These are phyloP conservation scores for Ormyrus thymus DNA, from an alignment of 2,888 invertebrate species.

Conservation along the genomic window DNA sequence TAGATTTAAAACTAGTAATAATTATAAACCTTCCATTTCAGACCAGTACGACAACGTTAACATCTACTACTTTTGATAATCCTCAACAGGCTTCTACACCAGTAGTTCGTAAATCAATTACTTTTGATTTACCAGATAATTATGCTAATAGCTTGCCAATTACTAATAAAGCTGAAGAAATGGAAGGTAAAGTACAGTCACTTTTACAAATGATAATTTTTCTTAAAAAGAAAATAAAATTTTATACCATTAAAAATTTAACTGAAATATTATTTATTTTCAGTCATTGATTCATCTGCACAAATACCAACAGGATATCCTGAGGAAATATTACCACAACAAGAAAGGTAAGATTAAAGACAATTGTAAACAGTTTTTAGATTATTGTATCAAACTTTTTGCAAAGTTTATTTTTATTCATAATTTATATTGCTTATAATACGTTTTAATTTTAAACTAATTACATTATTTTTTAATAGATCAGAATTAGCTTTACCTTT, in stretches of 20 bases:
- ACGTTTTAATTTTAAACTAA: too few relatives aligned
- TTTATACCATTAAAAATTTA: neutral
- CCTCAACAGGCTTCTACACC: too few relatives aligned
- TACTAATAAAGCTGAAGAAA: too few relatives aligned
- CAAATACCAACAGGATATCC: neutral
- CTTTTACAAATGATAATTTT: neutral
- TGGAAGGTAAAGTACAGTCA: neutral
- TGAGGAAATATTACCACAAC: neutral
- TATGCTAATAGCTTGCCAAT: too few relatives aligned
- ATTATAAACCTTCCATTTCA: conserved; percentile 7
- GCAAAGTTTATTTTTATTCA: neutral
- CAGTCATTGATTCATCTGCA: neutral
- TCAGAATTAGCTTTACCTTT: neutral
- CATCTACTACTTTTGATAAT: neutral
- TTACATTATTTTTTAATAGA: neutral
- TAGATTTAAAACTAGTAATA: conserved; percentile 1
- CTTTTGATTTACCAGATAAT: too few relatives aligned
- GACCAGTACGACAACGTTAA: neutral
- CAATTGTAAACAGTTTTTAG: too few relatives aligned
- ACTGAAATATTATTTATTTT: neutral
- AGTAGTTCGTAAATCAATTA: too few relatives aligned
- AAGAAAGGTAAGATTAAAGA: neutral
- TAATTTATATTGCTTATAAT: too few relatives aligned
- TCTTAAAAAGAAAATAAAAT: neutral
- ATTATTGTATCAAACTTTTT: neutral